Conservation (phyloP, 2,113 vertebrate genomes). For the Mellivora capensis region DNA sequence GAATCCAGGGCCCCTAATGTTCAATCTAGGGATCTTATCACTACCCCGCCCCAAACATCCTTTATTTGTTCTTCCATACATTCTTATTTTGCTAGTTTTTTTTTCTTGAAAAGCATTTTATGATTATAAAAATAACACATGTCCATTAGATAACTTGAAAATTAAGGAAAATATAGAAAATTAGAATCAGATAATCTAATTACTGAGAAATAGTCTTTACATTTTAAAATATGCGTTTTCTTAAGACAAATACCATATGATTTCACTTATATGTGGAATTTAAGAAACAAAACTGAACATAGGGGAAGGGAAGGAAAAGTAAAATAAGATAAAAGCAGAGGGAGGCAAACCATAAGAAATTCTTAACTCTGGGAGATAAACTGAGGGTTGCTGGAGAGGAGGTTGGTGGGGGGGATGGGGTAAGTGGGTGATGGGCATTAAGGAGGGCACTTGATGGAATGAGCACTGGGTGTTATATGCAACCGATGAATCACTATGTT, state of each 20-base stretch:
- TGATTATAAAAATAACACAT: background rate
- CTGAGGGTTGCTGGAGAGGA: too few relatives aligned
- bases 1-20: background rate
- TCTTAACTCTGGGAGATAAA: too few relatives aligned
- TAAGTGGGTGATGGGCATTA: too few relatives aligned
- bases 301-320: background rate
- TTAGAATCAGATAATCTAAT: background rate
- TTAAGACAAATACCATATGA: background rate
- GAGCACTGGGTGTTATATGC: background rate
- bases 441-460: too few relatives aligned
- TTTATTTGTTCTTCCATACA: background rate
- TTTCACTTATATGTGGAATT: background rate
- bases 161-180: background rate
- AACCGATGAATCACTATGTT: background rate
- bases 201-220: background rate
- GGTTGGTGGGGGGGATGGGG: too few relatives aligned
- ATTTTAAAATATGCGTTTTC: background rate
- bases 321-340: too few relatives aligned
- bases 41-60: background rate
- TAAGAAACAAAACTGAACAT: background rate
- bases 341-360: too few relatives aligned
- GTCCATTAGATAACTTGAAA: background rate
- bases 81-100: background rate
- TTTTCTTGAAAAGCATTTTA: background rate
- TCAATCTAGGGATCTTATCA: background rate